phyloP scores from a whole-genome alignment of 2,888 invertebrate genomes.

The Drosophila ustulata region DNA sequence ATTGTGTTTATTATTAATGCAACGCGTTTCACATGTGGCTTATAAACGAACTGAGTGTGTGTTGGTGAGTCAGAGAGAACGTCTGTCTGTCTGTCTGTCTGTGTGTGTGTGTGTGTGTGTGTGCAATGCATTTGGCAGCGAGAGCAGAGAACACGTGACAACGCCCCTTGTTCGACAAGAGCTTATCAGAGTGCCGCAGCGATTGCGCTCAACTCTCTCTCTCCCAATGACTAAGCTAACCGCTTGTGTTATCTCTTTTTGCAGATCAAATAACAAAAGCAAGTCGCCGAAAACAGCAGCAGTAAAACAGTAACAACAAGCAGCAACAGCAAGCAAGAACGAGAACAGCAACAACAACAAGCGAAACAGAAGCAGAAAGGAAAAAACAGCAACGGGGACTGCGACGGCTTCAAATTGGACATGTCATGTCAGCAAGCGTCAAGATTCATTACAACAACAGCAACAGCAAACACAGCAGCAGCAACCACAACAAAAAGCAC shows the following conservation, averaged over 20 bases:
- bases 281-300: conserved; percentile 30
- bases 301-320: conserved; percentile 15
- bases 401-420: conserved; percentile 82
- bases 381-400: conserved; percentile 49
- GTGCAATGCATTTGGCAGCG: conserved; percentile 38
- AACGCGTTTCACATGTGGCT: conserved; percentile 59
- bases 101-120: conserved; percentile 7
- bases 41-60: neutral
- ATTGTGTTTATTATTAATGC: conserved; percentile 60
- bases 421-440: conserved; percentile 85
- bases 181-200: conserved; percentile 33
- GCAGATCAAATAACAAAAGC: conserved; percentile 67
- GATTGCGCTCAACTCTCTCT: conserved; percentile 14
- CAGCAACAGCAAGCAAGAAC: conserved; percentile 13
- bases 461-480: conserved; percentile 51
- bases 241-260: conserved; percentile 33
- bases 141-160: conserved; percentile 63
- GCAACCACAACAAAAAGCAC: conserved; percentile 38
- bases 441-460: conserved; percentile 78
- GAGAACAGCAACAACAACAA: conserved; percentile 20
- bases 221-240: conserved; percentile 32
- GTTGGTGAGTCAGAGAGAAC: conserved; percentile 4
- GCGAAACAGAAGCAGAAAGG: conserved; percentile 23
- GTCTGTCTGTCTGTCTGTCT: neutral
- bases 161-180: conserved; percentile 48